Percentiles rank a stretch among this genome's conserved stretches.
Evolutionary conservation across 2,888 invertebrate genomes (phyloP).

Genomic region (Caradrina kadenii): DNA sequence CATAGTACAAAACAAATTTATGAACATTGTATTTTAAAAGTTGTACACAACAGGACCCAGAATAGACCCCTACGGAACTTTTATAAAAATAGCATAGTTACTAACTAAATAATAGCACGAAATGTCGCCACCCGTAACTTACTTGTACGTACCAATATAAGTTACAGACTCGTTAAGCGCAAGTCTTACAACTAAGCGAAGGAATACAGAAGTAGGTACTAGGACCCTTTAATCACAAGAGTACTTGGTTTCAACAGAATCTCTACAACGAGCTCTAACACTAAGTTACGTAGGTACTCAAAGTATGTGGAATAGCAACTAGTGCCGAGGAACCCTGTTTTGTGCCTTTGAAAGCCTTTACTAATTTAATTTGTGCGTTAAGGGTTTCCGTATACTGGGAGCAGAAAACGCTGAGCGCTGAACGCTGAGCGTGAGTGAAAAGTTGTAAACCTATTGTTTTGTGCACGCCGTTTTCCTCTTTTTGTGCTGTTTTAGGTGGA

Average conservation of each 20-base stretch:
- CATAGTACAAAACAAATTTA: too few species aligned
- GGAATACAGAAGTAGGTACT: slow-evolving; percentile 14
- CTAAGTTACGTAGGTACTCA: slow-evolving; percentile 44
- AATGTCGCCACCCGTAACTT: not conserved
- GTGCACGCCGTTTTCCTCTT: slow-evolving; percentile 4
- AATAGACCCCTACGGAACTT: not conserved
- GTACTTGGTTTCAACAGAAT: slow-evolving; percentile 42
- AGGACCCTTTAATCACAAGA: slow-evolving; percentile 19
- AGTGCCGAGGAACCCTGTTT: slow-evolving; percentile 59
- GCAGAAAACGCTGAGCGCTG: slow-evolving; percentile 41
- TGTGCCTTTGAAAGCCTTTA: slow-evolving; percentile 72
- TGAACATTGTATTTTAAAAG: too few species aligned
- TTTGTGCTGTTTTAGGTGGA: slow-evolving; percentile 28
- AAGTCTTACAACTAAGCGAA: slow-evolving; percentile 31
- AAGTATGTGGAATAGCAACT: slow-evolving; percentile 48
- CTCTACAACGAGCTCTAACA: slow-evolving; percentile 38
- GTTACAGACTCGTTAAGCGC: slow-evolving; percentile 36
- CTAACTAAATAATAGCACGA: not conserved
- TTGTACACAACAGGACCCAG: not conserved
- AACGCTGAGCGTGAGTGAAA: slow-evolving; percentile 50
- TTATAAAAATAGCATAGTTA: not conserved
- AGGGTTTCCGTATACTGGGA: slow-evolving; percentile 53
- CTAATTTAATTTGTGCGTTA: slow-evolving; percentile 74
- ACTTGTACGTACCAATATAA: slow-evolving; percentile 22
- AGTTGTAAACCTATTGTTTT: slow-evolving; percentile 50